Conservation (phyloP, 2,888 invertebrate species). For the Eremobia ochroleuca region DNA sequence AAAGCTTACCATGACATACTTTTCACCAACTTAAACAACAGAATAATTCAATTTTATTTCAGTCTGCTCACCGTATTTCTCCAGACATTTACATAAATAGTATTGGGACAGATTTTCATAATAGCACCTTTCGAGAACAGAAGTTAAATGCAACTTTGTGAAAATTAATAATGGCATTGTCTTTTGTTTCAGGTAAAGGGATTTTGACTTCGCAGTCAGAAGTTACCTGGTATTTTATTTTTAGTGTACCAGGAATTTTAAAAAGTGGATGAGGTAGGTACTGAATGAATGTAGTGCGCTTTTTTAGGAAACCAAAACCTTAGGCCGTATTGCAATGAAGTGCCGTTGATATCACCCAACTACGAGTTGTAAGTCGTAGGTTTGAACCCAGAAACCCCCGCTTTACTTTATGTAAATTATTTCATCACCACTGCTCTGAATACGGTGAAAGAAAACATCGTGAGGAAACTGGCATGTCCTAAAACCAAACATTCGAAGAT, state of each 20-base stretch:
- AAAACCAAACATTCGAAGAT: too few relatives aligned
- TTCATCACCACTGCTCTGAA: too few relatives aligned
- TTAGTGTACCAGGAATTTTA: slow-evolving; percentile 28
- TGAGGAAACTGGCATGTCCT: too few relatives aligned
- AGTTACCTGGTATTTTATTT: too few relatives aligned
- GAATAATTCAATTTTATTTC: slow-evolving; percentile 25
- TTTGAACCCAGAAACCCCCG: too few relatives aligned
- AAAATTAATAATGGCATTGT: slow-evolving; percentile 59
- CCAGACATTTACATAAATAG: slow-evolving; percentile 41
- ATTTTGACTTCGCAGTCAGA: slow-evolving; percentile 44
- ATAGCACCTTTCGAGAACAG: slow-evolving; percentile 28
- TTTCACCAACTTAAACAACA: not conserved
- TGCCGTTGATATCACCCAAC: not conserved
- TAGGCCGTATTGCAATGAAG: not conserved
- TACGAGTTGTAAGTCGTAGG: too few relatives aligned
- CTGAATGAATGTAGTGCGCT: not conserved
- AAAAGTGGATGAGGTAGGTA: slow-evolving; percentile 40
- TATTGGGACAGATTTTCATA: slow-evolving; percentile 49
- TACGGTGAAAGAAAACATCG: too few relatives aligned
- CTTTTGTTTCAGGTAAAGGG: slow-evolving; percentile 67
- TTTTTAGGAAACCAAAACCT: not conserved
- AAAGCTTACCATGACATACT: not conserved
- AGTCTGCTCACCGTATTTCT: slow-evolving; percentile 32
- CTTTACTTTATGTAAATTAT: too few relatives aligned
- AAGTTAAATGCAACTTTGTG: slow-evolving; percentile 60